A percentile compares a stretch with the other conserved stretches of the same genome.
These are phyloP conservation scores for Drosophila conformis DNA, from an alignment of 2,888 invertebrate genomes.

Conservation along the genomic window DNA sequence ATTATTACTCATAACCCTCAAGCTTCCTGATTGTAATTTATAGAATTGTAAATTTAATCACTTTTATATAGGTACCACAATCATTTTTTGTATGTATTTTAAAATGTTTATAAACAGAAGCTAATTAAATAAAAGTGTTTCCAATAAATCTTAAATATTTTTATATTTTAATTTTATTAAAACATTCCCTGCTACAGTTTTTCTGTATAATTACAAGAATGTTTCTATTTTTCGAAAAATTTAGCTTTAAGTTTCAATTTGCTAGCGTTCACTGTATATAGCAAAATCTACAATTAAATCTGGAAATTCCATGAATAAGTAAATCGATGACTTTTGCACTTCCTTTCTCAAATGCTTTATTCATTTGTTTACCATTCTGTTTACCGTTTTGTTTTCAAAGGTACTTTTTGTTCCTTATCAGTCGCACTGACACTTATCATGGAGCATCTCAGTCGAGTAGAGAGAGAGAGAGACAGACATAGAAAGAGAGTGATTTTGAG, in stretches of 20 bases:
- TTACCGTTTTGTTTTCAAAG: conserved; percentile 39
- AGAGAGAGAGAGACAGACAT: conserved; percentile 2
- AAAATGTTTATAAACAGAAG: not conserved
- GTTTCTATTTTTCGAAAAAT: not conserved
- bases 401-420: conserved; percentile 51
- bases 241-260: not conserved
- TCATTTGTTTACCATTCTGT: conserved; percentile 46
- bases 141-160: not conserved
- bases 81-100: not conserved
- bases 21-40: not conserved
- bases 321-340: conserved; percentile 38
- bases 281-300: conserved; percentile 21
- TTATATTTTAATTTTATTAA: not conserved
- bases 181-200: no score
- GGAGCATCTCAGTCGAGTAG: not conserved
- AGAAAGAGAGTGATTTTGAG: conserved; percentile 12
- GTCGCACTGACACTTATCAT: conserved; percentile 50
- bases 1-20: not conserved
- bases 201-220: not conserved
- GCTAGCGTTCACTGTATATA: not conserved
- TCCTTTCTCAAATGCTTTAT: conserved; percentile 44
- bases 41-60: not conserved
- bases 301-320: conserved; percentile 26
- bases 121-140: not conserved
- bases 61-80: not conserved